Evolutionary conservation across 2,113 vertebrate species (phyloP), one percentile per base, ranked within the genome.

Genomic region (Cephalopholis sonnerati): DNA sequence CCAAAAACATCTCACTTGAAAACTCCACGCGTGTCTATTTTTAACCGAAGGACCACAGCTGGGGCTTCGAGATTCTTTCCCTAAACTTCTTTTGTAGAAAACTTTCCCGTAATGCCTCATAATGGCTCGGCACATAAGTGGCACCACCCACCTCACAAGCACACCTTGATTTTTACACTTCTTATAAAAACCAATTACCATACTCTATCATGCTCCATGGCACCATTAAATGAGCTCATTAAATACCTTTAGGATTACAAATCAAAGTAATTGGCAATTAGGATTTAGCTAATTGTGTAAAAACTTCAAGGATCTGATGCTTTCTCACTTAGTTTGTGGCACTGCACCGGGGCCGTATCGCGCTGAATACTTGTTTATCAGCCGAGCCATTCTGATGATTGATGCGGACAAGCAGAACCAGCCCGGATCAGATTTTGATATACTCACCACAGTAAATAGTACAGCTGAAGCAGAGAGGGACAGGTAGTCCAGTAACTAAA

Each of bases 251-350:
- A 88, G 90, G 91, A 95, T 95, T 96, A 94, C 92, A 93, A 93
- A 95, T 94, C 91, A 94, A 91, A 93, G 89, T 94, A 95, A 95
- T 94, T 94, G 93, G 72, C 95, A 94, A 95, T 95, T 95, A 96
- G 93, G 94, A 94, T 94, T 95, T 95, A 89, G 86, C 87, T 93
- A 94, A 95, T 94, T 95, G 91, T 94, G 81, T 78, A 90, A 93
- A 94, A 94, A 93, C 91, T 78, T 92, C 11, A 68, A 62, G 69
- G 77, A 91, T 93, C 80, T 81, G 81, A 83, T 89, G 83, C 63
- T 85, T 85, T 85, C 74, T 87, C 50, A 18, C 57, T 74, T 10
- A 63, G 74, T 87, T 86, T 86, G 78, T 50, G 36, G 54, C 79
- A 55, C 58, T 65, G 74, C 57, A 15, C 18, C 8, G 27, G 25